These are phyloP conservation scores for Manis javanica DNA, from an alignment of 2,797 vertebrate species.

Conservation along the genomic window DNA sequence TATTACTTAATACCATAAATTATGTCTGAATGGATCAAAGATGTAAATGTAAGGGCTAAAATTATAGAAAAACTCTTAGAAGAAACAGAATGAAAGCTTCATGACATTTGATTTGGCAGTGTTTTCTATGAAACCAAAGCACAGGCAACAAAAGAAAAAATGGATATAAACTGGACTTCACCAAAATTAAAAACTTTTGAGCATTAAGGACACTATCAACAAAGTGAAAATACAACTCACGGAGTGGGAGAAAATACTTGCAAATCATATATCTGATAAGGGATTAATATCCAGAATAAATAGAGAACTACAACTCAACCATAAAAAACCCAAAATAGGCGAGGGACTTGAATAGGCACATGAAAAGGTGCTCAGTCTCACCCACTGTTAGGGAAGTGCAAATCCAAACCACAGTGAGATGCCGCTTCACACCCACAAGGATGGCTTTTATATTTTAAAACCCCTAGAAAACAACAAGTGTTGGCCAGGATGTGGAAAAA, in stretches of 20 bases:
- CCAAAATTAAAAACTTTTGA: not conserved
- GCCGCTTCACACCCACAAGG: no score
- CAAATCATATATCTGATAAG: not conserved
- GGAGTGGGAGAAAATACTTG: not conserved
- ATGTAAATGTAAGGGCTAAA: not conserved
- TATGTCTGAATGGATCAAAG: not conserved
- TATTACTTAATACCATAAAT: not conserved
- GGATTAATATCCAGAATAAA: not conserved
- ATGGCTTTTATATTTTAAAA: not conserved
- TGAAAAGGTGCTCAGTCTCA: not conserved
- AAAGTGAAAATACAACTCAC: not conserved
- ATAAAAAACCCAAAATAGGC: not conserved
- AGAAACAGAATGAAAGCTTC: not conserved
- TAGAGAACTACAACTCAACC: not conserved
- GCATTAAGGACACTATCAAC: not conserved
- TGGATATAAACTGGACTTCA: not conserved
- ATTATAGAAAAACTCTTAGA: not conserved
- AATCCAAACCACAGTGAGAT: not conserved
- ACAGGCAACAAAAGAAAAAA: not conserved
- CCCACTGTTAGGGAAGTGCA: not conserved
- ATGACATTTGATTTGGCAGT: not conserved
- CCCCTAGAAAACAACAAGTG: not conserved
- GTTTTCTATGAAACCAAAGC: not conserved
- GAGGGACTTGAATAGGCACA: not conserved
- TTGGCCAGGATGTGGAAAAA: not conserved